Evolutionary conservation across 2,888 invertebrate genomes (phyloP).

Genomic region (Oscheius sp.): DNA sequence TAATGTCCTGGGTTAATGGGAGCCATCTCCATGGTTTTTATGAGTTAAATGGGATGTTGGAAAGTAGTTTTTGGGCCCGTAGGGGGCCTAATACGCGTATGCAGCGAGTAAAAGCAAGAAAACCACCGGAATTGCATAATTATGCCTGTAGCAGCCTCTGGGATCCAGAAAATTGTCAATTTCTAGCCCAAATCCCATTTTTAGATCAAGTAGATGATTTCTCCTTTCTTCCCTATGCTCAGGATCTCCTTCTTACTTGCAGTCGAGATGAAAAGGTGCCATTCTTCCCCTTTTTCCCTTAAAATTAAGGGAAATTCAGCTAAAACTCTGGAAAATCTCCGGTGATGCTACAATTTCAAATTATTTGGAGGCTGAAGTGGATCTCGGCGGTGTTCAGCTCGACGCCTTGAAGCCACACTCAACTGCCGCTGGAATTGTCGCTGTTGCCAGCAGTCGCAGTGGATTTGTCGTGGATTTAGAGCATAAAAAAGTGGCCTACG

Average conservation of each 20-base stretch:
- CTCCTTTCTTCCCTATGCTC: conserved; percentile 94
- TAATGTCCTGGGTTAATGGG: background rate
- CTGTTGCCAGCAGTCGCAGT: conserved; percentile 85
- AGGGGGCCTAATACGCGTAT: too few relatives aligned
- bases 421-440: conserved; percentile 87
- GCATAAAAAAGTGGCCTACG: conserved; percentile 64
- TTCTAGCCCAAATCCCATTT: conserved; percentile 73
- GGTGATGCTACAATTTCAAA: conserved; percentile 52
- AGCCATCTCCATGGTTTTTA: background rate
- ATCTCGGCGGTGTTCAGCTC: conserved; percentile 41
- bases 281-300: background rate
- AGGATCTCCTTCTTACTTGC: conserved; percentile 89
- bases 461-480: conserved; percentile 88
- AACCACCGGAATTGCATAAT: too few relatives aligned
- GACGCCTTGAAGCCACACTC: conserved; percentile 79
- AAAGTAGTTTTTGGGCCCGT: too few relatives aligned
- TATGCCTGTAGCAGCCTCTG: too few relatives aligned
- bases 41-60: background rate
- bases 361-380: conserved; percentile 44
- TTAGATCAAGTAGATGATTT: conserved; percentile 92
- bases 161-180: too few relatives aligned
- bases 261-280: conserved; percentile 76
- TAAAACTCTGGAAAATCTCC: conserved; percentile 79
- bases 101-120: too few relatives aligned
- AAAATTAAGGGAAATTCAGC: conserved; percentile 11